A percentile compares a stretch with the other conserved stretches of the same genome.
These are phyloP conservation scores for Cirrhinus mrigala DNA, from an alignment of 2,797 vertebrate species.

Conservation along the genomic window DNA sequence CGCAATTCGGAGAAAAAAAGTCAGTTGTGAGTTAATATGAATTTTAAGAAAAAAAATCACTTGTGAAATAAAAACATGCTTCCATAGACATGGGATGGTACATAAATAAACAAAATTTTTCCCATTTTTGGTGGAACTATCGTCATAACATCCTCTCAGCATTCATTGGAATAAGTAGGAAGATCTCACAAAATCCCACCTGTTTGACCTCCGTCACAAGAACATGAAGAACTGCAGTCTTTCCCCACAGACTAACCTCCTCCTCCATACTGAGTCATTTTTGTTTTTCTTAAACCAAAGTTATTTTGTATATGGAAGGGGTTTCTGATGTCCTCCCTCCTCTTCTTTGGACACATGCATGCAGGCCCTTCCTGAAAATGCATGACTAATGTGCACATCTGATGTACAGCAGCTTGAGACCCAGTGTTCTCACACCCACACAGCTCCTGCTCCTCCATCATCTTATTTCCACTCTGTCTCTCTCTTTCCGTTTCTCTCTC, in stretches of 20 bases:
- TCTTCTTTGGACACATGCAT: conserved; percentile 4
- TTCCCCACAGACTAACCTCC: conserved; percentile 9
- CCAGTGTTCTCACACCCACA: conserved; percentile 48
- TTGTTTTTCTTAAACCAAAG: conserved; percentile 13
- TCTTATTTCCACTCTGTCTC: conserved; percentile 9
- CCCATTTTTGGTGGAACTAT: too few species aligned
- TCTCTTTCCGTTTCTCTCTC: conserved; percentile 24
- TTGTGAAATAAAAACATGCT: too few species aligned
- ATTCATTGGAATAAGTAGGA: background rate
- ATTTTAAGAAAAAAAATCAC: too few species aligned
- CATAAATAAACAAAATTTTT: too few species aligned
- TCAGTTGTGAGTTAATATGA: too few species aligned
- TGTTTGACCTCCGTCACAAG: background rate
- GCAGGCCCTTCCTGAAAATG: conserved; percentile 54
- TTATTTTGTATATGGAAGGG: conserved; percentile 6
- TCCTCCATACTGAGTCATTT: background rate
- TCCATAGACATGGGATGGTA: too few species aligned
- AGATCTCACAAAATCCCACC: background rate
- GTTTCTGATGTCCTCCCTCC: conserved; percentile 5
- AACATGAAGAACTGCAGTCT: background rate
- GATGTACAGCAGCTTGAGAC: conserved; percentile 40
- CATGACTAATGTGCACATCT: conserved; percentile 63
- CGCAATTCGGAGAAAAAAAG: too few species aligned
- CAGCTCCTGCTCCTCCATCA: conserved; percentile 19
- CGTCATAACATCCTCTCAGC: too few species aligned